phyloP scores from a whole-genome alignment of 2,797 vertebrate species.

The Gouania willdenowi region DNA sequence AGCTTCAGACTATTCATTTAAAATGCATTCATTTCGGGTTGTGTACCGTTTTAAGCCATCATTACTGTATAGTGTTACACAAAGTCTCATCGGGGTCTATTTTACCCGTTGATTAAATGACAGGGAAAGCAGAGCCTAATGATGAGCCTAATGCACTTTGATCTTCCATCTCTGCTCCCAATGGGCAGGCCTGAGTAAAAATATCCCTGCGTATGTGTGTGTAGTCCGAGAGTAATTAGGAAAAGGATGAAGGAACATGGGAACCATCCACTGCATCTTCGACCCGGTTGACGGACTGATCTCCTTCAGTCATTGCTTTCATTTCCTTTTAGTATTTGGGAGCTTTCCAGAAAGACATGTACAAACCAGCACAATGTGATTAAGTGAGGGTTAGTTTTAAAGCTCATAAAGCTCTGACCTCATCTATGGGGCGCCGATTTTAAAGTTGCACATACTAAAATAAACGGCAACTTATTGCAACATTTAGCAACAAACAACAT shows the following conservation, averaged over 20 bases:
- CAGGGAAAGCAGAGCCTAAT: too few relatives aligned
- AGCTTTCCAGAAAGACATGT: conserved; percentile 36
- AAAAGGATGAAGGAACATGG: conserved; percentile 31
- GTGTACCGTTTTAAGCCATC: too few relatives aligned
- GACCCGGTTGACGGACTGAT: conserved; percentile 26
- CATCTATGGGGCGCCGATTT: too few relatives aligned
- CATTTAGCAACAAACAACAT: too few relatives aligned
- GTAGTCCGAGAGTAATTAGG: conserved; percentile 33
- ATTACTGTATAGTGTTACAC: too few relatives aligned
- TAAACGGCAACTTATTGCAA: too few relatives aligned
- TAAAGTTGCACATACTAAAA: too few relatives aligned
- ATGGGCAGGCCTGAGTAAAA: conserved; percentile 11
- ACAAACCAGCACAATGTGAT: conserved; percentile 26
- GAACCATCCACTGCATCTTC: conserved; percentile 25
- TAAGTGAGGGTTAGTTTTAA: conserved; percentile 22
- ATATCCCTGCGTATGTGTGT: conserved; percentile 21
- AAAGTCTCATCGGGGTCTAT: too few relatives aligned
- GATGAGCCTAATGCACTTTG: conserved; percentile 16
- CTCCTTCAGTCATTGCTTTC: conserved; percentile 28
- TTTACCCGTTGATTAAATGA: too few relatives aligned
- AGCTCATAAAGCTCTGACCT: too few relatives aligned
- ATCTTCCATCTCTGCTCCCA: conserved; percentile 24
- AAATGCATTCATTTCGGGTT: too few relatives aligned
- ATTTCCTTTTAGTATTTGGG: conserved; percentile 40
- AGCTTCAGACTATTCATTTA: too few relatives aligned